These are phyloP conservation scores for Leptosomus discolor DNA, from an alignment of 2,113 vertebrate species.

Conservation along the genomic window DNA sequence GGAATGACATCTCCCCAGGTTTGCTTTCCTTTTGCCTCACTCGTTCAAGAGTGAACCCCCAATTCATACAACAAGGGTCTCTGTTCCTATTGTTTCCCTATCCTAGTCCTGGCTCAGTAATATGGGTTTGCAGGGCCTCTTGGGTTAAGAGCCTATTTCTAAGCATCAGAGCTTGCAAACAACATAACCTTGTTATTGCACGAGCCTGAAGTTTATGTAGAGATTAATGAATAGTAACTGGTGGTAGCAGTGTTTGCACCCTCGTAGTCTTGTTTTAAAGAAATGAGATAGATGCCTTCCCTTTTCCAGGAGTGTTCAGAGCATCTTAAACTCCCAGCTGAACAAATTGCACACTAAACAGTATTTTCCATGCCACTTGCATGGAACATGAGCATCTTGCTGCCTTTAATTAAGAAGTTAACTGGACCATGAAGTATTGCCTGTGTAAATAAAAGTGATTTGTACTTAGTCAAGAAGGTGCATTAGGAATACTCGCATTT, in stretches of 20 bases:
- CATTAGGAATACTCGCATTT: slow-evolving; percentile 72
- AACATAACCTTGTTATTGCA: neutral
- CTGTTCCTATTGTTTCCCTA: neutral
- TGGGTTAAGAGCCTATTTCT: neutral
- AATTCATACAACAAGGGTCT: neutral
- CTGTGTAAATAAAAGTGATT: slow-evolving; percentile 79
- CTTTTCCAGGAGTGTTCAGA: slow-evolving; percentile 23
- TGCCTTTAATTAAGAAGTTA: slow-evolving; percentile 89
- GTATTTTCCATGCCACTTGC: slow-evolving; percentile 70
- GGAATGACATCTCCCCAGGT: neutral
- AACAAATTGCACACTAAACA: slow-evolving; percentile 68
- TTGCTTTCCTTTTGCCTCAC: neutral
- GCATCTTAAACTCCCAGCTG: slow-evolving; percentile 53
- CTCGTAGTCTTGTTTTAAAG: slow-evolving; percentile 24
- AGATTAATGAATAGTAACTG: neutral
- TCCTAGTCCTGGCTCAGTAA: neutral
- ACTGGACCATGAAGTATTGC: slow-evolving; percentile 84
- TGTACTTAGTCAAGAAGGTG: slow-evolving; percentile 68
- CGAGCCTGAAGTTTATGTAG: neutral
- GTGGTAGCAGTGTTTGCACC: neutral
- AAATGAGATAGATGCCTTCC: neutral
- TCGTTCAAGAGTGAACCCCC: neutral
- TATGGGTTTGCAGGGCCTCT: neutral
- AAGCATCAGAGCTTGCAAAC: neutral
- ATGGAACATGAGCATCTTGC: slow-evolving; percentile 77